Conservation (phyloP, 2,797 vertebrate genomes). For the Megalops cyprinoides region DNA sequence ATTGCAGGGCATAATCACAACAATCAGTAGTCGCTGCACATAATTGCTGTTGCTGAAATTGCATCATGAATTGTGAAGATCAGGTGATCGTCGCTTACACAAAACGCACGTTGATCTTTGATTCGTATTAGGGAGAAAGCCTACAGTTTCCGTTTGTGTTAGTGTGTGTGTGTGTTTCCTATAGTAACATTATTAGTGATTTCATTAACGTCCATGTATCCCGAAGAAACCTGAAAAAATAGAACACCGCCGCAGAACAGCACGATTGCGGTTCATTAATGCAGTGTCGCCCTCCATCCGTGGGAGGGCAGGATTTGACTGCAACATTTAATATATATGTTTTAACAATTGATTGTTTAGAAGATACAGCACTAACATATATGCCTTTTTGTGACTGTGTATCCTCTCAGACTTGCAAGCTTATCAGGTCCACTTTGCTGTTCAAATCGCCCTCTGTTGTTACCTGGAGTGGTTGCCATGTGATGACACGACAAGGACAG, state of each 20-base stretch:
- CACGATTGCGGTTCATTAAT: conserved; percentile 1
- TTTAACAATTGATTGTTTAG: conserved; percentile 2
- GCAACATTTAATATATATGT: conserved; percentile 5
- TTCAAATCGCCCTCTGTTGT: not conserved
- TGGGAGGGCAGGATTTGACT: conserved; percentile 47
- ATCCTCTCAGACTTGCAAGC: not conserved
- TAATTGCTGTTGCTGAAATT: conserved; percentile 3
- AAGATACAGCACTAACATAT: conserved; percentile 19
- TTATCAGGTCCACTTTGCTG: not conserved
- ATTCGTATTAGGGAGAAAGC: no score
- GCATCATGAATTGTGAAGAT: conserved; percentile 24
- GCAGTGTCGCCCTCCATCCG: conserved; percentile 43
- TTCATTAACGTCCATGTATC: not conserved
- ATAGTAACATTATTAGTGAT: not conserved
- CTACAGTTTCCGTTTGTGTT: no score
- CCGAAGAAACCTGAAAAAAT: not conserved
- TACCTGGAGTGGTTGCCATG: conserved; percentile 9
- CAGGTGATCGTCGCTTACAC: no score
- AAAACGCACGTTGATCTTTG: no score
- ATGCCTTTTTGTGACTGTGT: not conserved
- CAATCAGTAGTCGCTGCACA: conserved; percentile 30
- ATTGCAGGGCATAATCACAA: not conserved
- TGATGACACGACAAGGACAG: conserved; percentile 2
- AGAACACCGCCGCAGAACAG: not conserved
- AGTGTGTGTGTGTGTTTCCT: no score